phyloP scores from a whole-genome alignment of 1,140 invertebrate species.

The Marisa cornuarietis region DNA sequence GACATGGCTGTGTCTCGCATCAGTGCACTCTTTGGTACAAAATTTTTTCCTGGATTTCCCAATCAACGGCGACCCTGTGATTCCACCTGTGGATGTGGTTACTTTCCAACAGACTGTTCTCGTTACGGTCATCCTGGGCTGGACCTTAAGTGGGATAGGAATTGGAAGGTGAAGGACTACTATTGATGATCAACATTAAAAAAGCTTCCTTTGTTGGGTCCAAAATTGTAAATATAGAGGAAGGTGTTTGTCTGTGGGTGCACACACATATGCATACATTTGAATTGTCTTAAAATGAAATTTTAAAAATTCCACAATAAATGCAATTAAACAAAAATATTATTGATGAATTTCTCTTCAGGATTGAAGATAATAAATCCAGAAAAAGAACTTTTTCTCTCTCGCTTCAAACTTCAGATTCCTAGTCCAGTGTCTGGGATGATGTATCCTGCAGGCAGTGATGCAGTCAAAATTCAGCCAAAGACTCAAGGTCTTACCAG shows the following conservation, averaged over 20 bases:
- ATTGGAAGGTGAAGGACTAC: neutral
- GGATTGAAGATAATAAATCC: neutral
- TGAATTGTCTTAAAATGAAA: neutral
- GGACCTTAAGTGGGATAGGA: constrained; percentile 22
- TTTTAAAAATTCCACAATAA: neutral
- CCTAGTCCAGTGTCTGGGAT: constrained; percentile 28
- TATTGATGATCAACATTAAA: neutral
- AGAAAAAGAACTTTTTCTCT: neutral
- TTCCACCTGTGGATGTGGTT: constrained; percentile 27
- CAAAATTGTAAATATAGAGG: neutral
- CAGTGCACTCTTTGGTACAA: constrained; percentile 35
- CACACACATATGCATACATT: neutral
- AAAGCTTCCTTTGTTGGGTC: neutral
- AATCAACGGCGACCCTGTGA: constrained; percentile 17
- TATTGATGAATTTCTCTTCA: neutral
- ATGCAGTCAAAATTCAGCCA: constrained; percentile 25
- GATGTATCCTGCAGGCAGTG: constrained; percentile 6
- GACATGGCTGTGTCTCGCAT: constrained; percentile 23
- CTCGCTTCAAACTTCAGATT: constrained; percentile 24
- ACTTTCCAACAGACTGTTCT: constrained; percentile 22
- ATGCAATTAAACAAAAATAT: neutral
- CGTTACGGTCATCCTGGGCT: constrained; percentile 27
- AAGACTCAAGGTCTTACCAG: constrained; percentile 18
- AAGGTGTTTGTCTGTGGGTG: neutral
- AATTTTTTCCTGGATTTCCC: constrained; percentile 36